Conservation (phyloP, 2,888 invertebrate genomes). For the Lasioglossum figueresi region DNA sequence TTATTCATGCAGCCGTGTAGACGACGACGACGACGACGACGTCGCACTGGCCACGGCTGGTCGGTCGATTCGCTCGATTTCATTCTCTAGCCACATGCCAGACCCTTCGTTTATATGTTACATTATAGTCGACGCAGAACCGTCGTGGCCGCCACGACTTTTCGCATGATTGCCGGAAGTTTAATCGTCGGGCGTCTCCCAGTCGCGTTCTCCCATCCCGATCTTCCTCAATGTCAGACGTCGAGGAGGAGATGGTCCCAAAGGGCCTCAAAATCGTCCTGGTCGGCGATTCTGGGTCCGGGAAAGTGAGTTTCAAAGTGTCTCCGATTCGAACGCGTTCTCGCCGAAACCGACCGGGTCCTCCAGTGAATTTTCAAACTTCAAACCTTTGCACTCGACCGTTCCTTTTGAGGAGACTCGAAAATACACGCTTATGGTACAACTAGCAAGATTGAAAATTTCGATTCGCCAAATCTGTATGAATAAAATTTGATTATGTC, state of each 20-base stretch:
- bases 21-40: conserved; percentile 64
- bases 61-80: conserved; percentile 69
- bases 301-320: conserved; percentile 89
- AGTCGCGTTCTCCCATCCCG: neutral
- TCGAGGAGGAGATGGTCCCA: conserved; percentile 87
- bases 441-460: too few relatives aligned
- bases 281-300: conserved; percentile 92
- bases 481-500: neutral
- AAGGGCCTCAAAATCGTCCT: conserved; percentile 91
- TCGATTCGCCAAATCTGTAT: neutral
- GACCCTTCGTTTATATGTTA: conserved; percentile 52
- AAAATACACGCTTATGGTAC: too few relatives aligned
- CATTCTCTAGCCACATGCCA: conserved; percentile 57
- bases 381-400: neutral
- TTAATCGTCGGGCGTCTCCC: conserved; percentile 20
- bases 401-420: neutral
- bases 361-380: neutral
- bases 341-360: neutral
- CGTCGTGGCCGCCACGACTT: conserved; percentile 42
- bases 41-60: conserved; percentile 68
- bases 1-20: conserved; percentile 77
- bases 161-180: conserved; percentile 52
- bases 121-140: conserved; percentile 60
- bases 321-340: neutral
- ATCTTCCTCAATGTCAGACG: conserved; percentile 86